Percentiles rank a stretch among this genome's conserved stretches.
Conservation (phyloP, 2,888 invertebrate genomes). For the Ellobium chinense region DNA sequence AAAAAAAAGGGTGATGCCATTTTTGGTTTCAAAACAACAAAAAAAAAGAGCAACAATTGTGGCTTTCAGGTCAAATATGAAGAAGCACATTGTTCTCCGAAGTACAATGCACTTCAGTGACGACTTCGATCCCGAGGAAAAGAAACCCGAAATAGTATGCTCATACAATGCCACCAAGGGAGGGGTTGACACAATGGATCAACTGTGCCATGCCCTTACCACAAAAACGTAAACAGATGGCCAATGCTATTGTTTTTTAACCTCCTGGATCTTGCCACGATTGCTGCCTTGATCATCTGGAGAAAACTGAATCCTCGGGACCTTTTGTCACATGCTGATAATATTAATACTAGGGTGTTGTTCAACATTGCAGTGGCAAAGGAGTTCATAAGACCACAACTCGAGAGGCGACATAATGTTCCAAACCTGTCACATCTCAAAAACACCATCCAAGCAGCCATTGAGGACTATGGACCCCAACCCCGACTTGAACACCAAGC, state of each 20-base stretch:
- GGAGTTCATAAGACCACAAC: neutral
- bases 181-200: constrained; percentile 24
- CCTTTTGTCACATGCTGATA: neutral
- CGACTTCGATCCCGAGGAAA: neutral
- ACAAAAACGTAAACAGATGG: constrained; percentile 21
- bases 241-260: constrained; percentile 47
- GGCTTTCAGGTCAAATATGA: neutral
- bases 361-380: neutral
- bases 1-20: neutral
- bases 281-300: constrained; percentile 21
- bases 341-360: neutral
- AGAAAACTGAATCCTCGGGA: neutral
- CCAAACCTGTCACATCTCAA: neutral
- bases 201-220: constrained; percentile 23
- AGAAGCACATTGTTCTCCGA: neutral
- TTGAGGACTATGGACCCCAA: neutral
- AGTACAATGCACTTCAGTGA: neutral
- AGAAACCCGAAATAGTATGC: constrained; percentile 11
- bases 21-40: neutral
- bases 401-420: neutral
- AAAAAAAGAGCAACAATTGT: neutral
- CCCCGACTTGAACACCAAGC: neutral
- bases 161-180: constrained; percentile 33
- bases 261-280: constrained; percentile 53
- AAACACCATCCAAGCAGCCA: neutral